A percentile compares a stretch with the other conserved stretches of the same genome.
Evolutionary conservation across 2,888 invertebrate genomes (phyloP).

Genomic region (Bugula neritina): DNA sequence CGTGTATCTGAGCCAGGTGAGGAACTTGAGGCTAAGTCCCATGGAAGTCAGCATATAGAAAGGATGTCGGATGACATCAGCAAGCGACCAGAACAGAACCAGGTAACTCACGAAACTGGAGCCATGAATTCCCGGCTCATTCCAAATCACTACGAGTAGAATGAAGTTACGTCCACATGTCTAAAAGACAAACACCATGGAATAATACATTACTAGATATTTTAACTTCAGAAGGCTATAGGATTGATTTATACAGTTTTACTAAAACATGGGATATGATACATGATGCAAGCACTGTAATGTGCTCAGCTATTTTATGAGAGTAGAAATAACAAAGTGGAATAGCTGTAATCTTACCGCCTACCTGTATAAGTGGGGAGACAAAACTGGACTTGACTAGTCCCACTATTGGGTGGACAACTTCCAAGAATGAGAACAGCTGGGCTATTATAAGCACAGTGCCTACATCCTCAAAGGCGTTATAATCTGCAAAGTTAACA

Average conservation of each 20-base stretch:
- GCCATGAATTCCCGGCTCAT: constrained; percentile 77
- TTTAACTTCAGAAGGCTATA: too few relatives aligned
- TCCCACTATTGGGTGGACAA: constrained; percentile 81
- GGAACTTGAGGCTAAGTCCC: constrained; percentile 65
- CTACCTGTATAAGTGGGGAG: constrained; percentile 71
- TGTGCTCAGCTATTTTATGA: too few relatives aligned
- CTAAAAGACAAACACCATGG: constrained; percentile 37
- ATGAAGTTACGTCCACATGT: constrained; percentile 72
- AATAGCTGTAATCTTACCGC: too few relatives aligned
- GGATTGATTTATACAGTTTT: neutral
- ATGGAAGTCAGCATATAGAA: constrained; percentile 79
- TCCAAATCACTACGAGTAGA: constrained; percentile 74
- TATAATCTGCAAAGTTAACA: constrained; percentile 30
- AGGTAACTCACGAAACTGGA: constrained; percentile 82
- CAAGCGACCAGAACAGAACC: constrained; percentile 73
- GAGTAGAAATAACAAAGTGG: too few relatives aligned
- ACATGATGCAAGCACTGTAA: too few relatives aligned
- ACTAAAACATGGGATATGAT: neutral
- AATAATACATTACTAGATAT: too few relatives aligned
- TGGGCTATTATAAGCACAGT: constrained; percentile 60
- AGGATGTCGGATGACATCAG: constrained; percentile 84
- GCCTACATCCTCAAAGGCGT: constrained; percentile 43
- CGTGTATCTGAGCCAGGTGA: constrained; percentile 89
- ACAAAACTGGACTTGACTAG: constrained; percentile 70
- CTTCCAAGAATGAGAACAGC: constrained; percentile 74